Conservation (phyloP, 2,113 vertebrate species). For the Anas platyrhynchos region DNA sequence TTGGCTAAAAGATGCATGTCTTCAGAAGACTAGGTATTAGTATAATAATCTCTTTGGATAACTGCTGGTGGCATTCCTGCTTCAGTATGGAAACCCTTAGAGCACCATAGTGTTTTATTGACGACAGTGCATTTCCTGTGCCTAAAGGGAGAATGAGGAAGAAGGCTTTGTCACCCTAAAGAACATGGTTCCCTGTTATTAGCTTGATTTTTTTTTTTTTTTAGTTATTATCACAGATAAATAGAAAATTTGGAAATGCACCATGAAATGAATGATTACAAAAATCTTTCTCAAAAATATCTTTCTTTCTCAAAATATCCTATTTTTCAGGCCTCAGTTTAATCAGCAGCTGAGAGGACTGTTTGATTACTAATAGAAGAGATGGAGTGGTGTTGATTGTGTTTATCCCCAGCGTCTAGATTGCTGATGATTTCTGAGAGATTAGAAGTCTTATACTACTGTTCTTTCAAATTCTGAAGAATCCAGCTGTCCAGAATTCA, state of each 20-base stretch:
- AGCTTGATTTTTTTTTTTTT: not conserved
- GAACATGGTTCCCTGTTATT: not conserved
- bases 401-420: not conserved
- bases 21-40: not conserved
- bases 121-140: not conserved
- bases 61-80: not conserved
- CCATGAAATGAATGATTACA: not conserved
- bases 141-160: not conserved
- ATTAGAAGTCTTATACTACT: not conserved
- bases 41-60: not conserved
- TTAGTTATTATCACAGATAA: not conserved
- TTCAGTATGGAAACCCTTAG: not conserved
- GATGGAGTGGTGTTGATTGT: not conserved
- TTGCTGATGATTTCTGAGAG: not conserved
- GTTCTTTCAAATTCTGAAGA: not conserved
- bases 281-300: not conserved
- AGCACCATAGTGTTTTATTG: not conserved
- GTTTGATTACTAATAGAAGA: not conserved
- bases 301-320: not conserved
- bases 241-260: not conserved
- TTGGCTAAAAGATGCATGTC: not conserved
- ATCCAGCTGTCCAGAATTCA: not conserved
- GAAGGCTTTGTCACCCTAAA: not conserved
- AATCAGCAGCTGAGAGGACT: not conserved
- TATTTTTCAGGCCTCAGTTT: not conserved